Evolutionary conservation across 2,888 invertebrate genomes (phyloP).

Genomic region (Noctuana brunneofusca): DNA sequence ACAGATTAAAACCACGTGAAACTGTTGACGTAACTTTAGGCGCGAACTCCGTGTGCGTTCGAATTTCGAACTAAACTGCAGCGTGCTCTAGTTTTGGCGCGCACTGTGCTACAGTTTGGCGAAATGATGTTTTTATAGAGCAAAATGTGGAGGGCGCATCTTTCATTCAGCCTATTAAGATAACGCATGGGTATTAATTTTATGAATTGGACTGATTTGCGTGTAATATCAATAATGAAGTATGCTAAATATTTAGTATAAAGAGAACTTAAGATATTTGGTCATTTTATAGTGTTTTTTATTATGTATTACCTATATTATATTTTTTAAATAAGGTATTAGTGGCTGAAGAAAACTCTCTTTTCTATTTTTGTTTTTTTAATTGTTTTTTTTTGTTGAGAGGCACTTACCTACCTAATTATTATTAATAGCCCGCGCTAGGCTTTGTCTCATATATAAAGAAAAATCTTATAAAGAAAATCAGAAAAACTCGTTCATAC

Average conservation of each 20-base stretch:
- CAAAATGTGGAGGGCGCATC: constrained; percentile 53
- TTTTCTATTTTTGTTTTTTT: too few relatives aligned
- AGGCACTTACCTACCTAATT: too few relatives aligned
- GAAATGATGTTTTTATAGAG: constrained; percentile 68
- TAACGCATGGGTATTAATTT: constrained; percentile 42
- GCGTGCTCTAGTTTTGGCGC: constrained; percentile 53
- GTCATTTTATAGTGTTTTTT: not conserved
- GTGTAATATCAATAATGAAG: constrained; percentile 12
- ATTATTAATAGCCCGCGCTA: too few relatives aligned
- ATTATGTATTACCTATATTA: too few relatives aligned
- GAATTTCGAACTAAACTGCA: constrained; percentile 39
- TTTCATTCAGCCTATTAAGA: constrained; percentile 45
- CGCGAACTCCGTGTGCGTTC: constrained; percentile 38
- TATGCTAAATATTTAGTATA: not conserved
- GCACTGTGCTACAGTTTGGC: constrained; percentile 62
- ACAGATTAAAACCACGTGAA: constrained; percentile 27
- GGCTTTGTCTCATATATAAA: too few relatives aligned
- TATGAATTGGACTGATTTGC: constrained; percentile 29
- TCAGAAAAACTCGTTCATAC: too few relatives aligned
- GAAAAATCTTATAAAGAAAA: too few relatives aligned
- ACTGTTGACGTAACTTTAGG: constrained; percentile 21
- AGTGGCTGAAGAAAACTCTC: too few relatives aligned
- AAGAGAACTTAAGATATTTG: not conserved
- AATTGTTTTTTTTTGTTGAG: too few relatives aligned
- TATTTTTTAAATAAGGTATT: too few relatives aligned